These are phyloP conservation scores for Ceramica pisi DNA, from an alignment of 2,888 invertebrate species.

Conservation along the genomic window DNA sequence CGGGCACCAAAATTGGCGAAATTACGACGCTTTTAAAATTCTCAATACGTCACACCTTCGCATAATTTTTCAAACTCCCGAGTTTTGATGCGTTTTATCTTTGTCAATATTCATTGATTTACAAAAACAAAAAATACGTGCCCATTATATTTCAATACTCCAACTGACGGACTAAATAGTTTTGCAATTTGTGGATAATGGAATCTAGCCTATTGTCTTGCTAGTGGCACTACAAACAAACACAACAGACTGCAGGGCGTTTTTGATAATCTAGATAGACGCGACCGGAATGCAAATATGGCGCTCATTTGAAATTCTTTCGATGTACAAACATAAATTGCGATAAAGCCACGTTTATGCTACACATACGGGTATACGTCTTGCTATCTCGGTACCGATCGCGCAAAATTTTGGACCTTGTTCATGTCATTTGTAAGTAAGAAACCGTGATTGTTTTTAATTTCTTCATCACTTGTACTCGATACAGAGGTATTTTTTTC, in stretches of 20 bases:
- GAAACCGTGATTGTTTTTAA: neutral
- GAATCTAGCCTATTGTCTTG: too few relatives aligned
- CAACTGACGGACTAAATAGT: too few relatives aligned
- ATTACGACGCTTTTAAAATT: too few relatives aligned
- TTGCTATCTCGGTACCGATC: slow-evolving; percentile 43
- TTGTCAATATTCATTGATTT: too few relatives aligned
- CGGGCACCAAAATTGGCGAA: too few relatives aligned
- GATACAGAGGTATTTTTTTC: too few relatives aligned
- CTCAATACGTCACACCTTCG: too few relatives aligned
- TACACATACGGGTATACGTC: slow-evolving; percentile 42
- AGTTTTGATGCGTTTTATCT: too few relatives aligned
- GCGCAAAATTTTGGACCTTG: slow-evolving; percentile 38
- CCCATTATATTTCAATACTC: too few relatives aligned
- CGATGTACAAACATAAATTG: slow-evolving; percentile 55
- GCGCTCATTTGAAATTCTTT: slow-evolving; percentile 58
- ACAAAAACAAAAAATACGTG: too few relatives aligned
- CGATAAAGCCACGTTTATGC: slow-evolving; percentile 52
- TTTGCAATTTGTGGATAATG: too few relatives aligned
- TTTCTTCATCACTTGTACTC: neutral
- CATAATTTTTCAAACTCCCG: too few relatives aligned
- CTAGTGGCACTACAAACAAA: slow-evolving; percentile 7
- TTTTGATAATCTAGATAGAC: slow-evolving; percentile 59
- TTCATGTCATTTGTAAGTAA: slow-evolving; percentile 16
- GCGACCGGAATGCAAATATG: slow-evolving; percentile 55
- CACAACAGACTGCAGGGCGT: slow-evolving; percentile 57